Conservation (phyloP, 1,140 invertebrate species). For the Atta colombica region DNA sequence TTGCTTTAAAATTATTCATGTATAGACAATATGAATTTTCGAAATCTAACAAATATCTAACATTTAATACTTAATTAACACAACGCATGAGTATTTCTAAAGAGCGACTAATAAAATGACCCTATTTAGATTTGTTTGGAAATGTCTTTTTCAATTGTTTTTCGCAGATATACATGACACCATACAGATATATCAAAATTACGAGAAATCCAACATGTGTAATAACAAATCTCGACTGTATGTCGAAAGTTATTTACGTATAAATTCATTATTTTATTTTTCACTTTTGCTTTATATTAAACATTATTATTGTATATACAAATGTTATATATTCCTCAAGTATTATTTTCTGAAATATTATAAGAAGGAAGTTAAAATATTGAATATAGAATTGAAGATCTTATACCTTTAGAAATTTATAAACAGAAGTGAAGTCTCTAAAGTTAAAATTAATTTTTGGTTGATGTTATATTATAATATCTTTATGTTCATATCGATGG, state of each 20-base stretch:
- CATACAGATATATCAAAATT: not conserved
- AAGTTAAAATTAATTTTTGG: not conserved
- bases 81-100: slow-evolving; percentile 48
- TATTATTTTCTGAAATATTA: slow-evolving; percentile 26
- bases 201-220: not conserved
- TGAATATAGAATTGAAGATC: slow-evolving; percentile 20
- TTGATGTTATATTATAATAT: not conserved
- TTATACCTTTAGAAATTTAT: not conserved
- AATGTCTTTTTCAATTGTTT: not conserved
- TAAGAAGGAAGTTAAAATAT: slow-evolving; percentile 12
- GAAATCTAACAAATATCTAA: not conserved
- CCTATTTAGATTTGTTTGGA: not conserved
- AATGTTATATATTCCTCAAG: slow-evolving; percentile 21
- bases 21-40: slow-evolving; percentile 20
- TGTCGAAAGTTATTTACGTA: slow-evolving; percentile 6
- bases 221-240: not conserved
- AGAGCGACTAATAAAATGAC: not conserved
- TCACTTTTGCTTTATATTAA: slow-evolving; percentile 18
- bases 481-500: not conserved
- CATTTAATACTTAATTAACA: slow-evolving; percentile 10
- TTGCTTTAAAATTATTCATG: slow-evolving; percentile 52
- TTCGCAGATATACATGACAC: not conserved
- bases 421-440: not conserved
- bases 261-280: slow-evolving; percentile 1
- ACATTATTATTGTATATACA: slow-evolving; percentile 6